Evolutionary conservation across 2,888 invertebrate genomes (phyloP).

Genomic region (Loripinus fragilis): DNA sequence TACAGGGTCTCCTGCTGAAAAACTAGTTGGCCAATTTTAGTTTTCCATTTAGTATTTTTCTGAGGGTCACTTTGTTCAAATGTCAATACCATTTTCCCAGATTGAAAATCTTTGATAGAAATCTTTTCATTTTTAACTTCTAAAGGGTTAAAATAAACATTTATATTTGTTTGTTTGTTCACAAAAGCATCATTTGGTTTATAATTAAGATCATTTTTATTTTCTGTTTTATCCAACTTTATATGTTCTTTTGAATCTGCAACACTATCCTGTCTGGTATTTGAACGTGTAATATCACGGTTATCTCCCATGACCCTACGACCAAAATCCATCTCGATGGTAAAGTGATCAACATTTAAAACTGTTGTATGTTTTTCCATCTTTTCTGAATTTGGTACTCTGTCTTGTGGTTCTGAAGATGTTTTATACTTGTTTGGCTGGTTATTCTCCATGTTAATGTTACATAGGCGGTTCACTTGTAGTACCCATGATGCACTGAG

Average conservation of each 20-base stretch:
- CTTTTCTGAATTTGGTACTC: background rate
- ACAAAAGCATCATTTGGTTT: background rate
- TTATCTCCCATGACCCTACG: background rate
- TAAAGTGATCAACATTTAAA: background rate
- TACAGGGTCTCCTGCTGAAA: background rate
- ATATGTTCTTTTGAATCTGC: background rate
- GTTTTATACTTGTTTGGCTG: no score
- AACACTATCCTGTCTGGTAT: background rate
- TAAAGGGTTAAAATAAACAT: background rate
- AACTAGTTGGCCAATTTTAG: background rate
- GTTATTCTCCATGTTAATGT: constrained; percentile 45
- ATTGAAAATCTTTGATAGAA: background rate
- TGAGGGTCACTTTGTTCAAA: background rate
- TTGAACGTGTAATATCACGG: background rate
- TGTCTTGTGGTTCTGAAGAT: background rate
- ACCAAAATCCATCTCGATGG: background rate
- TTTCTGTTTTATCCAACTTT: background rate
- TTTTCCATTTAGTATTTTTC: background rate
- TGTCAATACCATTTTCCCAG: background rate
- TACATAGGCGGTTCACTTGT: constrained; percentile 60
- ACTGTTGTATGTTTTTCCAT: background rate
- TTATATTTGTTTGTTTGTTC: constrained; percentile 4
- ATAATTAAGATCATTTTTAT: background rate
- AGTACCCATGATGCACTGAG: constrained; percentile 64
- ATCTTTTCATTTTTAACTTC: background rate